Base-by-base conservation (phyloP, 2,888 invertebrate species). In the Amiota mariae region DNA sequence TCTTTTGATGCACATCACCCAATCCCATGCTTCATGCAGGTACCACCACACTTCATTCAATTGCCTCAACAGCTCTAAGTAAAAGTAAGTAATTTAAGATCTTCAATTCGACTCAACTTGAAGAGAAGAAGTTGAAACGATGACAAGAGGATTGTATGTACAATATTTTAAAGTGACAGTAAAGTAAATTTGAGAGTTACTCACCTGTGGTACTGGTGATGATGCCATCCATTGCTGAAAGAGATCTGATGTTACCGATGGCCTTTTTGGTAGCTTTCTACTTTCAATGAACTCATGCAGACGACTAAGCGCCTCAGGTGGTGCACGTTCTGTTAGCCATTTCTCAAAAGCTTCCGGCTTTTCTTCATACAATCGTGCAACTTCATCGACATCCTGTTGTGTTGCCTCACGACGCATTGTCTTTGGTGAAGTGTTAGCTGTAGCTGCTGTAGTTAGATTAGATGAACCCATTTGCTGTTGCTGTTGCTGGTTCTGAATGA, bases 141-240 rank as follows among this genome's bases (percentile, higher is more conserved):
- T 36, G 36, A 36, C 36, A 36, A 36, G 36, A 36, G 36, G 36
- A 36, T 36, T n/a, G n/a, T n/a, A n/a, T n/a, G n/a, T n/a, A n/a
- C n/a, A 6, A 36, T 36, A 6, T 6, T 36, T 36, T 36, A 36
- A 6, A 36, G 36, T 36, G 36, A 36, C 36, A 36, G 36, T 36
- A 36, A 36, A 36, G 36, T 36, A 36, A 36, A 36, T 36, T 36
- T 36, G 54, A n/a, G n/a, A 12, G 12, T 15, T 3, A 85, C 92
- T 90, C 78, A 93, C 93, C 92, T 94, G 93, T 92, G 94, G 93
- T 86, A 94, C 91, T 8, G 95, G 95, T 70, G 95, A 94, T 48
- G 95, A 93, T 51, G 95, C 93, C 87, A 96, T 91, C 96, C 96
- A 96, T 78, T 94, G 92, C 86, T 96, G 96, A 90, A 96, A 96